phyloP scores from a whole-genome alignment of 2,797 vertebrate genomes.

The Halcyon leucocephala region DNA sequence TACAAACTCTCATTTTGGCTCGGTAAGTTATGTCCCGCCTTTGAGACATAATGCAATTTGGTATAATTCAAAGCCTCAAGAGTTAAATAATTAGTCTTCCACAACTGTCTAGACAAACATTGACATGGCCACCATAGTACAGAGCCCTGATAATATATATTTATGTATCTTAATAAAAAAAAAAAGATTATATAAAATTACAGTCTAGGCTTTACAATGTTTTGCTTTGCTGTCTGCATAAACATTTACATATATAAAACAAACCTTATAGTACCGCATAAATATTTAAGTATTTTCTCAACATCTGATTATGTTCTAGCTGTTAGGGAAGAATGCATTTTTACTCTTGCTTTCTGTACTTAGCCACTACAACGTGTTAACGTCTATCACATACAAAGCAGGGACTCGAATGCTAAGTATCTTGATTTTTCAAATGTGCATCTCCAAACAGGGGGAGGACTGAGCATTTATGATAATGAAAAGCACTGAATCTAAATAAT shows the following conservation, averaged over 20 bases:
- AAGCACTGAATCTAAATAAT: not conserved
- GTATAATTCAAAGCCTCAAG: conserved; percentile 21
- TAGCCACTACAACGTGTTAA: not conserved
- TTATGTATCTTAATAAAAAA: not conserved
- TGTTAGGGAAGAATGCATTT: conserved; percentile 3
- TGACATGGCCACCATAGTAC: not conserved
- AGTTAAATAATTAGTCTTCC: conserved; percentile 18
- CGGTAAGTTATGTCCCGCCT: not conserved
- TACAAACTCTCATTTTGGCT: not conserved
- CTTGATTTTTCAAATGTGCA: not conserved
- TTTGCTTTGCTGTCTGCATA: not conserved
- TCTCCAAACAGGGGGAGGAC: not conserved
- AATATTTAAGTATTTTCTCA: not conserved
- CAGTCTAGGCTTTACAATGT: not conserved
- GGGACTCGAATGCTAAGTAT: not conserved
- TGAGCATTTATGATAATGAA: not conserved
- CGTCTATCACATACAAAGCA: not conserved
- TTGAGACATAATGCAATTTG: conserved; percentile 17
- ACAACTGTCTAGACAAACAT: conserved; percentile 54
- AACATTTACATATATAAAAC: not conserved
- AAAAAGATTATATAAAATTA: not conserved
- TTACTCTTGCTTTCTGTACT: not conserved
- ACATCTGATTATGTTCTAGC: not conserved
- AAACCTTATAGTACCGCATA: not conserved
- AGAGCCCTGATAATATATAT: not conserved